A percentile compares a stretch with the other conserved stretches of the same genome.
Conservation (phyloP, 2,113 vertebrate species). For the Ochotona princeps region DNA sequence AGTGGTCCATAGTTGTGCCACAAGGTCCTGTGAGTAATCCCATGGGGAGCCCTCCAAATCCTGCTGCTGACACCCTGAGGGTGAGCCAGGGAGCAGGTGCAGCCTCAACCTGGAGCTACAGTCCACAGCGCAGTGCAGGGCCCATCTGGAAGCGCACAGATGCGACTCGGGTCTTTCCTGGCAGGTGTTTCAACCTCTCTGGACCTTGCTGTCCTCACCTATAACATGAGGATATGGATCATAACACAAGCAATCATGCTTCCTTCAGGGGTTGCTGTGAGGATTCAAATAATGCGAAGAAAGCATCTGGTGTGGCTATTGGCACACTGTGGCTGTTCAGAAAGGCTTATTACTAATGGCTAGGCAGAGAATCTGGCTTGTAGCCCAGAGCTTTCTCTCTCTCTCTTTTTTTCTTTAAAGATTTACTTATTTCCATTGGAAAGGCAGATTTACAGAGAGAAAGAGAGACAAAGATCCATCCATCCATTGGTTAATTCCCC, state of each 20-base stretch:
- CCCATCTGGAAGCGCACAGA: neutral
- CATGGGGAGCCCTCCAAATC: rapidly evolving
- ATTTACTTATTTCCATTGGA: too few relatives aligned
- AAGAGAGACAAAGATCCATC: too few relatives aligned
- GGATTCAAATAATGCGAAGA: neutral
- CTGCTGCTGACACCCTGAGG: neutral
- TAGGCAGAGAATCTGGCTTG: neutral
- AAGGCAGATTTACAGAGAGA: too few relatives aligned
- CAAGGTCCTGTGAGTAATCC: neutral
- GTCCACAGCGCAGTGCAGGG: neutral
- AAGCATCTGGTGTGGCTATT: neutral
- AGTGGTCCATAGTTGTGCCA: neutral
- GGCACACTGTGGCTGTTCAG: neutral
- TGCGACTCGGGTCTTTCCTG: neutral
- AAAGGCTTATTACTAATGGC: neutral
- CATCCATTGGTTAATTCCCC: too few relatives aligned
- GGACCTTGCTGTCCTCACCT: neutral
- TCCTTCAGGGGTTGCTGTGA: neutral
- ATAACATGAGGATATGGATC: neutral
- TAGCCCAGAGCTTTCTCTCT: neutral
- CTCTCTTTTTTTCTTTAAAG: too few relatives aligned
- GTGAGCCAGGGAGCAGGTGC: neutral
- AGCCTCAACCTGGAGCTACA: neutral
- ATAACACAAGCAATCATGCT: too few relatives aligned
- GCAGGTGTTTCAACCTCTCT: neutral